A percentile compares a stretch with the other conserved stretches of the same genome.
Evolutionary conservation across 2,888 invertebrate species (phyloP).

Genomic region (Deilephila elpenor): DNA sequence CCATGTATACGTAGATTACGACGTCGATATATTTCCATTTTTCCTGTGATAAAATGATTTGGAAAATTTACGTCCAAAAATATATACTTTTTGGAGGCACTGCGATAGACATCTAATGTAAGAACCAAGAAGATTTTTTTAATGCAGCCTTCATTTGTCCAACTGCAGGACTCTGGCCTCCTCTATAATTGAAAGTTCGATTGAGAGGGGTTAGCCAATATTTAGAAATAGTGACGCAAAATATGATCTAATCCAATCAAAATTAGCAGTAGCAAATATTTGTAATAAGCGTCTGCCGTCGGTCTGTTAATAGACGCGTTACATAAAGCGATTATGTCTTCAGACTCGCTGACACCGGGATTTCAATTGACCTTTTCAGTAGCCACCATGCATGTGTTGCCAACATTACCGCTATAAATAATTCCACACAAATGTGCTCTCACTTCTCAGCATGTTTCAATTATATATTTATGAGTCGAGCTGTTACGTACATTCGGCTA

Average conservation of each 20-base stretch:
- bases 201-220: no score
- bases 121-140: no score
- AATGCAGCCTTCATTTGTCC: no score
- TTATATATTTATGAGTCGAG: constrained; percentile 4
- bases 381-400: constrained; percentile 22
- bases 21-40: no score
- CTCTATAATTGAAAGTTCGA: no score
- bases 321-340: constrained; percentile 23
- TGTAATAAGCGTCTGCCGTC: background rate
- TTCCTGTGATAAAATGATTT: no score
- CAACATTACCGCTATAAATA: constrained; percentile 20
- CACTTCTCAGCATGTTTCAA: background rate
- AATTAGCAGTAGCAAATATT: background rate
- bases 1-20: no score
- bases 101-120: no score
- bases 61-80: no score
- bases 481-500: background rate
- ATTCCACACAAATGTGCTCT: background rate
- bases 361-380: constrained; percentile 25
- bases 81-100: no score
- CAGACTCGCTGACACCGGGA: constrained; percentile 8
- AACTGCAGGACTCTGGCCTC: no score
- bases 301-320: background rate
- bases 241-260: background rate
- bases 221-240: background rate